Conservation (phyloP, 2,888 invertebrate species). For the Heliconius ethilla region DNA sequence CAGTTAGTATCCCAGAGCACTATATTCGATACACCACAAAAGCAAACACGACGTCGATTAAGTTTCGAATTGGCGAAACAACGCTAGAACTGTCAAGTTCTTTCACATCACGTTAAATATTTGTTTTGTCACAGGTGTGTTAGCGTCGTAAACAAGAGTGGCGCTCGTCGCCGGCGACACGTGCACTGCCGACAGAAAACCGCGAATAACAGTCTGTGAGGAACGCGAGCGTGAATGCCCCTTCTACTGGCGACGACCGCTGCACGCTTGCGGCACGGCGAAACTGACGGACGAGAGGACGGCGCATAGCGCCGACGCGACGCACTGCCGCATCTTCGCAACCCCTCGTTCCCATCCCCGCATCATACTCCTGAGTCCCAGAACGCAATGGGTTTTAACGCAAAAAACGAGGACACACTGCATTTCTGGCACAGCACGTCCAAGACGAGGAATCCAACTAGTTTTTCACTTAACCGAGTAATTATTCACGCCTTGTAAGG, state of each 20-base stretch:
- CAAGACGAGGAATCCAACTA: conserved; percentile 60
- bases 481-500: conserved; percentile 76
- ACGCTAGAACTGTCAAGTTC: conserved; percentile 65
- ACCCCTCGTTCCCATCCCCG: conserved; percentile 63
- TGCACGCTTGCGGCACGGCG: conserved; percentile 71
- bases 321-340: conserved; percentile 58
- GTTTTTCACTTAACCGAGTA: conserved; percentile 69
- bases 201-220: conserved; percentile 70
- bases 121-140: conserved; percentile 75
- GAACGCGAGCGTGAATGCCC: conserved; percentile 54
- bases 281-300: conserved; percentile 66
- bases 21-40: conserved; percentile 61
- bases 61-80: conserved; percentile 58
- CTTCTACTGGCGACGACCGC: conserved; percentile 60
- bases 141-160: conserved; percentile 59
- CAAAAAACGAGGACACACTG: conserved; percentile 56
- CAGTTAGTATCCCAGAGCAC: conserved; percentile 60
- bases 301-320: conserved; percentile 49
- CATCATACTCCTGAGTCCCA: conserved; percentile 47
- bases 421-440: conserved; percentile 54
- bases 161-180: conserved; percentile 67
- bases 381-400: conserved; percentile 51
- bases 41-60: conserved; percentile 60
- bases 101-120: conserved; percentile 76
- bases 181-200: conserved; percentile 74